Conservation (phyloP, 53 echinoderm and acorn worm species). For the Patiria pectinifera region DNA sequence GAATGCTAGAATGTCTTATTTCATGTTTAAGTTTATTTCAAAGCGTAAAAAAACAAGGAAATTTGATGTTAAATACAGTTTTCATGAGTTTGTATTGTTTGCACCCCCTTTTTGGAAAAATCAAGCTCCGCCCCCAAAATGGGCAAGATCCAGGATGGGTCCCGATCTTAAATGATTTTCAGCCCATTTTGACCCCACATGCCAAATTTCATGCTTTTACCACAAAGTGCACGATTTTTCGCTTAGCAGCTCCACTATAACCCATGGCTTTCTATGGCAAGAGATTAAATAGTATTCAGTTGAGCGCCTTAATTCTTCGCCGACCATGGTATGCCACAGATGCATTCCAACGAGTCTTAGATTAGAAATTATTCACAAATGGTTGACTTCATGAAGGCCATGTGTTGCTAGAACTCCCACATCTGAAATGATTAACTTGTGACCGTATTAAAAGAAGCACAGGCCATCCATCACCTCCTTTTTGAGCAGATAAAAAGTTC, state of each 20-base stretch:
- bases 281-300: neutral
- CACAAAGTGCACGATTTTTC: too few species aligned
- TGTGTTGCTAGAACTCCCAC: neutral
- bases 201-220: too few species aligned
- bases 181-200: too few species aligned
- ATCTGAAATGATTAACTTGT: slow-evolving; percentile 22
- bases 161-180: too few species aligned
- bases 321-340: neutral
- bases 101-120: too few species aligned
- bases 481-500: neutral
- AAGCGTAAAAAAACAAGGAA: too few species aligned
- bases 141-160: too few species aligned
- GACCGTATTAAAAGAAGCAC: neutral
- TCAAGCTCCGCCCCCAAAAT: too few species aligned
- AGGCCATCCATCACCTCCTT: neutral
- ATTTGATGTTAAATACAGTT: too few species aligned
- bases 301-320: neutral
- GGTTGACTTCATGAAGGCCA: neutral
- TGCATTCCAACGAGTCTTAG: neutral
- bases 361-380: neutral
- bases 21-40: too few species aligned
- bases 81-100: too few species aligned
- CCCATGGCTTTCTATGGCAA: neutral
- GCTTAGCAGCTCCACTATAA: neutral
- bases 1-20: too few species aligned